Base-by-base conservation (phyloP, 2,113 vertebrate genomes). In the Petroica traversi region DNA sequence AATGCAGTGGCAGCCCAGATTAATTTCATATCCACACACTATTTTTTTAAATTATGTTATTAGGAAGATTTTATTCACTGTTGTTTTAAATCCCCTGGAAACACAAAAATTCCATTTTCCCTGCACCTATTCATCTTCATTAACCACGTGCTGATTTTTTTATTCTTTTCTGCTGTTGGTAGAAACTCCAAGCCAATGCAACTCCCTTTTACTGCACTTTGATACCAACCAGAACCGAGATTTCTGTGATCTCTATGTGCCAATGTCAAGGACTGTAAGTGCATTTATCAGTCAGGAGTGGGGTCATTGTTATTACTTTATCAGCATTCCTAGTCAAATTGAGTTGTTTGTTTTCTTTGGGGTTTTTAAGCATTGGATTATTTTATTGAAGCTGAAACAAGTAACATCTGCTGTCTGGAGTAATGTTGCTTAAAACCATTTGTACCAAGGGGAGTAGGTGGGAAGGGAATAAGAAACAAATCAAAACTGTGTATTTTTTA, bases 51-150 rank as follows among this genome's bases (percentile, higher is more conserved):
- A 91, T 94, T 85, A 81, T 83, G 33, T 79, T 88, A 85, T 94
- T 85, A 82, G 54, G 78, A 79, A 75, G 69, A 79, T 62, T 92
- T 94, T 91, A 76, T 45, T 95, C 85, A 76, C 48, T 76, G 90
- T 85, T 94, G 82, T 92, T 94, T 90, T 62, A 94, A 96, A 93
- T 75, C 52, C 88, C 85, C 69, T 78, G 72, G 88, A 94, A 97
- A 96, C 66, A 87, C 0, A 4, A 82, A 89, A 91, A 96, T 89
- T 89, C 88, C 74, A 94, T 93, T 97, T 94, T 49, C 54, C 33
- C 58, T 72, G 28, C 8, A 5, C 66, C 82, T 90, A 93, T 93
- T 94, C 62, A 90, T 96, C 88, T 94, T 96, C 82, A 96, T 95
- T 94, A 95, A 76, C 43, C 78, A 83, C 3, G 29, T 67, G 71